phyloP scores from a whole-genome alignment of 2,113 vertebrate species.

The Campylomormyrus tamandua region DNA sequence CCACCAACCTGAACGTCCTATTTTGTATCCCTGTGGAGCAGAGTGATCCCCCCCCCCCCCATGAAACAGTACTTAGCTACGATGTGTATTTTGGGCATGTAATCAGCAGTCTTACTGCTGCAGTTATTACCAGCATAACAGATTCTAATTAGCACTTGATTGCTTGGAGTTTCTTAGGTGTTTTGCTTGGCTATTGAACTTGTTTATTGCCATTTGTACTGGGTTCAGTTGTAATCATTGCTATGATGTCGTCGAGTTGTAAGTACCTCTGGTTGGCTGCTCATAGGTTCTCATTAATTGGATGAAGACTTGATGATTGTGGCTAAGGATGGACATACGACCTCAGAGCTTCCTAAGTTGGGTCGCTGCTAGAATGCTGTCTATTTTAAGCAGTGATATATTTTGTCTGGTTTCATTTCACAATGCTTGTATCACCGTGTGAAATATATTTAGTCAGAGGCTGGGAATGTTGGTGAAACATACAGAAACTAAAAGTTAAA shows the following conservation, averaged over 20 bases:
- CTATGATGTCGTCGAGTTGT: not conserved
- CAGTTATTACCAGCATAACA: not conserved
- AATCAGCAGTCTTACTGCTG: not conserved
- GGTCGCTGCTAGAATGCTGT: not conserved
- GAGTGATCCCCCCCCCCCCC: not conserved
- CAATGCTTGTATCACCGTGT: not conserved
- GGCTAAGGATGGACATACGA: not conserved
- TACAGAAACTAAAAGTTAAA: not conserved
- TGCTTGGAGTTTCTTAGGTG: not conserved
- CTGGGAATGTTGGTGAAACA: not conserved
- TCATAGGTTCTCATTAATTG: not conserved
- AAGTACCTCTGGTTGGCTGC: not conserved
- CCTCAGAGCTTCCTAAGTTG: not conserved
- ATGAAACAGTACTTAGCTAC: not conserved
- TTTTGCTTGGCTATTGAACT: not conserved
- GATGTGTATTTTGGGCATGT: not conserved
- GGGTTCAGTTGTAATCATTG: not conserved
- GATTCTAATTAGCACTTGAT: not conserved
- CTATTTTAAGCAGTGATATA: not conserved
- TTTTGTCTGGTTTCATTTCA: not conserved
- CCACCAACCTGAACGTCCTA: not conserved
- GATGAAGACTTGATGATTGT: not conserved
- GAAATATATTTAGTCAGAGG: not conserved
- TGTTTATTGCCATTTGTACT: not conserved
- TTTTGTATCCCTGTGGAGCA: not conserved